Evolutionary conservation across 1,140 invertebrate species (phyloP), one percentile per base, ranked within the genome.

Genomic region (Dendroctonus ponderosae): DNA sequence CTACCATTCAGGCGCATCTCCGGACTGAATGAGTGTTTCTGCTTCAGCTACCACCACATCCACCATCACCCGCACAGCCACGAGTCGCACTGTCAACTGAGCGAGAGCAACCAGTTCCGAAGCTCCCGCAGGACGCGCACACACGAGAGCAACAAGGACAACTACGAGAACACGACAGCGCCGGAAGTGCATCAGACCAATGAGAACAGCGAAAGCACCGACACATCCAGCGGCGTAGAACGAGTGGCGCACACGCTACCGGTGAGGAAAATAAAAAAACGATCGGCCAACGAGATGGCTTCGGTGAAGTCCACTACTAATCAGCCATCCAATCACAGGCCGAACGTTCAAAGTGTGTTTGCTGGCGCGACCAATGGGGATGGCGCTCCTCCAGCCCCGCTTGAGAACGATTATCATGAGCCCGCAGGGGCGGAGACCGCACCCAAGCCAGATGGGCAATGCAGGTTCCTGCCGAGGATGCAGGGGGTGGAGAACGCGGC

Each of bases 401-500:
- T 73, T 7, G 74, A 77, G 39, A 71, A 78, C 56, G 74, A 73
- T 51, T 76, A 77, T 60, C 75, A 76, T 43, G 75, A 77, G 63
- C 66, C 72, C 0, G 73, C 67, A 48, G 56, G 73, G 59, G 57
- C 69, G 37, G 71, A 76, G 43, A 60, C 51, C 12, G 40, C 48
- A n/a, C 52, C 46, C 7, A 26, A 44, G 6, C 40, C 14, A 8
- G 7, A 37, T 3, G 73, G 76, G 44, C 48, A 38, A 41, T 77
- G 76, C 58, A 63, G 77, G 26, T 79, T 76, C 57, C 54, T 78
- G 8, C 81, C 81, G 26, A 75, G 79, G 58, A 78, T 84, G 54
- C 82, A 83, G 71, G 84, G 84, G 0, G 86, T 88, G 15, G 86
- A 88, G 71, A 89, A 89, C 70, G 80, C 85, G 2, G 86, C 83